Evolutionary conservation across 2,888 invertebrate genomes (phyloP).

Genomic region (Cephus pygmeus): DNA sequence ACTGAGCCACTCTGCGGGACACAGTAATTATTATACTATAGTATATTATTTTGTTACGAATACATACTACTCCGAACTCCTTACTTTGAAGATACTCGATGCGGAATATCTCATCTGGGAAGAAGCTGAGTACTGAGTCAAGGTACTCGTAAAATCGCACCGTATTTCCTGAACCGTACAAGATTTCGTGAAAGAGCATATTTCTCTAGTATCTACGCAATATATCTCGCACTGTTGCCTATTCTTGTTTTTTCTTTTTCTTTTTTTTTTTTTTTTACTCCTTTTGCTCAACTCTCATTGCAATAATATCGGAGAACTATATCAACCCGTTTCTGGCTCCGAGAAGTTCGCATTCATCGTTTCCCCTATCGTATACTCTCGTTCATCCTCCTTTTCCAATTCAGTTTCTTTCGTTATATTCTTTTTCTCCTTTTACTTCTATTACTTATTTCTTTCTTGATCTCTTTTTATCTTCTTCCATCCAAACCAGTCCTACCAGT

Average conservation of each 20-base stretch:
- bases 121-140: not conserved
- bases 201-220: not conserved
- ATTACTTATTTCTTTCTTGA: not conserved
- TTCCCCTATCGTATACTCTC: not conserved
- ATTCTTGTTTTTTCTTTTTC: not conserved
- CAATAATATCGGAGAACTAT: not conserved
- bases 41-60: not conserved
- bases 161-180: not conserved
- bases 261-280: not conserved
- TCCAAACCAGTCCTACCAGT: not conserved
- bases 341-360: not conserved
- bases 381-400: not conserved
- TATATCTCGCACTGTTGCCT: not conserved
- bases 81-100: not conserved
- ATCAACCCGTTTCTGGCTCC: not conserved
- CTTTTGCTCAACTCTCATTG: not conserved
- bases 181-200: not conserved
- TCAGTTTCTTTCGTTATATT: not conserved
- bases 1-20: no score
- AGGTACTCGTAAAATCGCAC: not conserved
- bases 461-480: not conserved
- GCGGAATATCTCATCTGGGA: not conserved
- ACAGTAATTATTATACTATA: not conserved
- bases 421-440: not conserved
- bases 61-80: not conserved